Base-by-base conservation (phyloP, 2,113 vertebrate genomes). In the Leucopsar rothschildi region DNA sequence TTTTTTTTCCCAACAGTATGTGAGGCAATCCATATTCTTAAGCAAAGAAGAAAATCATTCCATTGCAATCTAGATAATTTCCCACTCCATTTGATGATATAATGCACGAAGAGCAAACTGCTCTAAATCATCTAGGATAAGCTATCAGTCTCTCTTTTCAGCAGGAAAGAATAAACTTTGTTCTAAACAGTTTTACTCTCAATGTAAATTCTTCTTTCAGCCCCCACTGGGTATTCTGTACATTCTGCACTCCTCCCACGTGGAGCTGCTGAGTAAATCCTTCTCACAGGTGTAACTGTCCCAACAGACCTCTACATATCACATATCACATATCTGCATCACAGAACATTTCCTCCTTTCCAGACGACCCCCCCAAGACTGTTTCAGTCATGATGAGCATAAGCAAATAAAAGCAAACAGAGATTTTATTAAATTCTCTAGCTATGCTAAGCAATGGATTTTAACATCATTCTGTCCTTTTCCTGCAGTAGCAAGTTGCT, bases 101-200 rank as follows among this genome's bases (percentile, higher is more conserved):
- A 93, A 96, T 75, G 80, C 56, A 59, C 75, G 72, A 86, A 70
- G 33, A 95, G 69, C 56, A 93, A 89, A 95, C 92, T 92, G 61
- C 92, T 87, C 68, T 88, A 92, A 93, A 97, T 96, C 65, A 86
- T 65, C 53, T 60, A 28, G 52, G 86, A 78, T 56, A 95, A 78
- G 64, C 80, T 73, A 87, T n/a, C 52, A 71, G 50, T 44, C 57
- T 50, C 4, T 1, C 17, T 61, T 88, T 84, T 39, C 37, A 90
- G 53, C 39, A 80, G 73, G 78, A 56, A 57, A 61, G 6, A 35
- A 86, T 84, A 69, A 75, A 56, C 24, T 83, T 88, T 65, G 50
- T 53, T 37, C 73, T 55, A 63, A 57, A 71, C 28, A 15, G 37
- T 33, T 75, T 25, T n/a, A 10, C 17, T 44, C 28, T 29, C 12